Evolutionary conservation across 2,888 invertebrate genomes (phyloP).

Genomic region (Lissonota sp.): DNA sequence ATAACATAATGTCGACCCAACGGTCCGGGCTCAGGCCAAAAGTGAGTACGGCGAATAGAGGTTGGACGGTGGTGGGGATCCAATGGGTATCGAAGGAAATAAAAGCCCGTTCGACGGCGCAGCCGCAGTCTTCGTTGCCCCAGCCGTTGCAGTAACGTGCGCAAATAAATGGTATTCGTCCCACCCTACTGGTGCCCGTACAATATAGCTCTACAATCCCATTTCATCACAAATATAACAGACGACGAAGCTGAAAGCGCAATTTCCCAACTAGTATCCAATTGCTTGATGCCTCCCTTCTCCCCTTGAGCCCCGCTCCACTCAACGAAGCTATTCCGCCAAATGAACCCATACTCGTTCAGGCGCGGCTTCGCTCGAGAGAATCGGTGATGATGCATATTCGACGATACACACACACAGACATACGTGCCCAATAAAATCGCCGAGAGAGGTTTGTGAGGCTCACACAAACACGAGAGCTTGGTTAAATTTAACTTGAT

Average conservation of each 20-base stretch:
- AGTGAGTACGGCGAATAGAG: constrained; percentile 59
- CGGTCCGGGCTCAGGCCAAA: constrained; percentile 68
- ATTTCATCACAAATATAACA: constrained; percentile 52
- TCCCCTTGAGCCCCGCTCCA: constrained; percentile 20
- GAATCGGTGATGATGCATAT: constrained; percentile 13
- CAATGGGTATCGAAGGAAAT: constrained; percentile 24
- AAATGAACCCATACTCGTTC: constrained; percentile 11
- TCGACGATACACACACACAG: constrained; percentile 22
- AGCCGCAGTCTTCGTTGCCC: background rate
- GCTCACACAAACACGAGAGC: background rate
- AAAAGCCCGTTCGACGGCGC: background rate
- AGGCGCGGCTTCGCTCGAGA: background rate
- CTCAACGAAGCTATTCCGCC: constrained; percentile 3
- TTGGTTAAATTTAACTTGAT: constrained; percentile 6
- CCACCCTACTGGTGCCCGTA: constrained; percentile 6
- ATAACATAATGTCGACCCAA: constrained; percentile 74
- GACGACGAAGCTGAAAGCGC: constrained; percentile 58
- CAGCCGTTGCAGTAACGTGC: too few relatives aligned
- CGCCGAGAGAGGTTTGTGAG: constrained; percentile 36
- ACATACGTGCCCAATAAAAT: too few relatives aligned
- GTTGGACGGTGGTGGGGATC: constrained; percentile 21
- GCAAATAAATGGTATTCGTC: too few relatives aligned
- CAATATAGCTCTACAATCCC: constrained; percentile 16
- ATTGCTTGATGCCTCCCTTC: constrained; percentile 56
- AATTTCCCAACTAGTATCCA: constrained; percentile 62